Percentiles rank a stretch among this genome's conserved stretches.
phyloP scores from a whole-genome alignment of 2,797 vertebrate species.

The Cryptoblepharus egeriae region DNA sequence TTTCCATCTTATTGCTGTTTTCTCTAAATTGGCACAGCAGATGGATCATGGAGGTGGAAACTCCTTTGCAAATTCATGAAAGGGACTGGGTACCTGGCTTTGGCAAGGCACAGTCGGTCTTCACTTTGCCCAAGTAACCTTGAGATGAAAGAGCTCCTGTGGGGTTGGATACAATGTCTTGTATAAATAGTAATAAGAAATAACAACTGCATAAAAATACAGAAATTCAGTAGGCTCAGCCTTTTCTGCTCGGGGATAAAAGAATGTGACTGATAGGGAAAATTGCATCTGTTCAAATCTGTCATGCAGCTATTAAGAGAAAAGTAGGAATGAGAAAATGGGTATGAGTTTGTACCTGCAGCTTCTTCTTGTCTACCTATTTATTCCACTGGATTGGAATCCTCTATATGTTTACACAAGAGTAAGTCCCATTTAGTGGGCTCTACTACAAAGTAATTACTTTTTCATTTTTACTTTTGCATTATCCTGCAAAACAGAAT shows the following conservation, averaged over 20 bases:
- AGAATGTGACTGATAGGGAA: neutral
- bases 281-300: neutral
- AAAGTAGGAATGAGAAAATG: too few relatives aligned
- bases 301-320: too few relatives aligned
- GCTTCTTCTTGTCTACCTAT: neutral
- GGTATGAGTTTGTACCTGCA: neutral
- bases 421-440: too few relatives aligned
- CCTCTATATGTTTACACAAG: too few relatives aligned
- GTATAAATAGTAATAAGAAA: neutral
- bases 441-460: too few relatives aligned
- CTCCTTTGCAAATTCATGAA: neutral
- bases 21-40: neutral
- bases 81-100: too few relatives aligned
- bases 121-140: neutral
- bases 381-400: neutral
- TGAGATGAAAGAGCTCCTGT: neutral
- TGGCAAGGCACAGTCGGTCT: neutral
- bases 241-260: neutral
- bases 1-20: constrained; percentile 3
- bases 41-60: neutral
- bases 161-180: neutral
- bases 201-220: neutral
- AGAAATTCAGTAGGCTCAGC: neutral
- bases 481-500: too few relatives aligned
- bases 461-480: too few relatives aligned